Evolutionary conservation across 1,140 invertebrate species (phyloP).

Genomic region (Drosophila persimilis): DNA sequence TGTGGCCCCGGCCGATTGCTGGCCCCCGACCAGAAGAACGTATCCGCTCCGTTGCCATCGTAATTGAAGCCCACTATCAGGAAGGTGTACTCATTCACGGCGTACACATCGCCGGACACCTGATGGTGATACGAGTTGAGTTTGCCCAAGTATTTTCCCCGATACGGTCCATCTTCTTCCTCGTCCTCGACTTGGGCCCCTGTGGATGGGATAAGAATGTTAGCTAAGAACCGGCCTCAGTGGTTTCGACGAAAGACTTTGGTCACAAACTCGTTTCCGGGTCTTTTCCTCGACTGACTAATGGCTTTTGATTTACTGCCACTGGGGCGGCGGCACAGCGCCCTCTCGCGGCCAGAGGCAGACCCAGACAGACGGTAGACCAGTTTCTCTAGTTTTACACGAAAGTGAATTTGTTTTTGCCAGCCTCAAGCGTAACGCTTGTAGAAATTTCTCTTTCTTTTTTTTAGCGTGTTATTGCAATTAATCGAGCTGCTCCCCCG

Average conservation of each 20-base stretch:
- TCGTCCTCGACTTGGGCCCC: slow-evolving; percentile 83
- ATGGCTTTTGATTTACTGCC: slow-evolving; percentile 38
- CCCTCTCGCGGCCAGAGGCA: slow-evolving; percentile 24
- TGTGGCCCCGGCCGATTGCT: slow-evolving; percentile 93
- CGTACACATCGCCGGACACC: slow-evolving; percentile 94
- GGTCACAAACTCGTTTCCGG: slow-evolving; percentile 39
- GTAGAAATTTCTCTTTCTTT: slow-evolving; percentile 68
- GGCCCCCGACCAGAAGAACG: slow-evolving; percentile 96
- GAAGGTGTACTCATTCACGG: slow-evolving; percentile 93
- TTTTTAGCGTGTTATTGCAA: slow-evolving; percentile 26
- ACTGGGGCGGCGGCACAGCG: slow-evolving; percentile 14
- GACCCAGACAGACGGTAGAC: slow-evolving; percentile 48
- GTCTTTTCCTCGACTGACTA: slow-evolving; percentile 37
- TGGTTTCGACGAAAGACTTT: slow-evolving; percentile 23
- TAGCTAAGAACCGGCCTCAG: background rate
- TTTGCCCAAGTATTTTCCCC: slow-evolving; percentile 92
- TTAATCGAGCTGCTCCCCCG: background rate
- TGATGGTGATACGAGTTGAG: slow-evolving; percentile 95
- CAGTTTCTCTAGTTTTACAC: slow-evolving; percentile 75
- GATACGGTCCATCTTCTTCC: slow-evolving; percentile 89
- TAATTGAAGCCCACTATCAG: slow-evolving; percentile 93
- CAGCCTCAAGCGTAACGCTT: slow-evolving; percentile 52
- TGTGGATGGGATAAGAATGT: slow-evolving; percentile 17
- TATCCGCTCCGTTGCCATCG: slow-evolving; percentile 95
- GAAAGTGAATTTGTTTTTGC: slow-evolving; percentile 80